phyloP scores from a whole-genome alignment of 2,113 vertebrate species.

The Synodontis membranacea region DNA sequence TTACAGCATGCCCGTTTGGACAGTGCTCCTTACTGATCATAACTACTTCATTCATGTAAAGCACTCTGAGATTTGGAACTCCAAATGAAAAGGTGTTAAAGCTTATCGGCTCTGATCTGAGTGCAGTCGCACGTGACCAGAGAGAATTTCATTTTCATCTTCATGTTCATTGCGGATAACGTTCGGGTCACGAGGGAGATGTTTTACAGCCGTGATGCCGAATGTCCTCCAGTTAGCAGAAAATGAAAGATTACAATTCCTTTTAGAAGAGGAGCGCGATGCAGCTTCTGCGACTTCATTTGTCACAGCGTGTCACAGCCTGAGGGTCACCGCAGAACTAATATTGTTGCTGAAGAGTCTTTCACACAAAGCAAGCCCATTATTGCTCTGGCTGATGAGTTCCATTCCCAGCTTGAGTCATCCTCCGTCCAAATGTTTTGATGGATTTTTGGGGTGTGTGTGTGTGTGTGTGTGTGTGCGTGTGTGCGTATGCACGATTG shows the following conservation, averaged over 20 bases:
- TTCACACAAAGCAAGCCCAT: constrained; percentile 25
- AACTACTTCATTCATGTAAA: not conserved
- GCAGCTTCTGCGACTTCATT: constrained; percentile 5
- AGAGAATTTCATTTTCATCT: not conserved
- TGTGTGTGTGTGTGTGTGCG: not conserved
- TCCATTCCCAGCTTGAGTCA: constrained; percentile 30
- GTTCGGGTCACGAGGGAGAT: not conserved
- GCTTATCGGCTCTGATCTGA: not conserved
- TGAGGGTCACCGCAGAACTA: not conserved
- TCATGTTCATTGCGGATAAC: not conserved
- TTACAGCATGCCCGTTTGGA: not conserved
- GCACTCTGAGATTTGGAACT: not conserved
- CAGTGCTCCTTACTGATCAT: not conserved
- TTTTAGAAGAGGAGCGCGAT: not conserved
- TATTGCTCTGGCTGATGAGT: not conserved
- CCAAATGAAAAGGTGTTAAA: not conserved
- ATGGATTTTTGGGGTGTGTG: not conserved
- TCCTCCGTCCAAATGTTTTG: constrained; percentile 33
- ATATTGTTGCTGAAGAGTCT: constrained; percentile 29
- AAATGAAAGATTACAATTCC: constrained; percentile 13
- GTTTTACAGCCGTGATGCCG: not conserved
- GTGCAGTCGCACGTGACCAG: not conserved
- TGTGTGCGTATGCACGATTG: not conserved
- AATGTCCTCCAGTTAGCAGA: constrained; percentile 1
- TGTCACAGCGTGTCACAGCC: constrained; percentile 7